Conservation (phyloP, 2,113 vertebrate species). For the Anoplopoma fimbria region DNA sequence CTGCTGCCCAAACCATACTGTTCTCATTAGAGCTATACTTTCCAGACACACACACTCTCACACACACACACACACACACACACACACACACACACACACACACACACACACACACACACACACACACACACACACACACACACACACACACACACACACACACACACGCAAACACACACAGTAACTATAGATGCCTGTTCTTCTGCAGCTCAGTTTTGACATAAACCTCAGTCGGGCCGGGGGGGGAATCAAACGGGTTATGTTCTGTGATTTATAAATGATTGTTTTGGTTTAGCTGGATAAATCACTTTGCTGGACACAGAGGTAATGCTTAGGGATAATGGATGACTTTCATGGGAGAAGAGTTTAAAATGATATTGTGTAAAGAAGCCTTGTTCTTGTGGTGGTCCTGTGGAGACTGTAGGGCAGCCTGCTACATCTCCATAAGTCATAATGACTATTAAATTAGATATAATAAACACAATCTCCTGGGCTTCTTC, state of each 20-base stretch:
- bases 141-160: not conserved
- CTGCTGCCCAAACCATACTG: slow-evolving; percentile 58
- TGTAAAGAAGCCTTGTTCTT: slow-evolving; percentile 31
- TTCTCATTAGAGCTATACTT: slow-evolving; percentile 66
- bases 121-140: not conserved
- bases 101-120: not conserved
- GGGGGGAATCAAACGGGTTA: not conserved
- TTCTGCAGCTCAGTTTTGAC: slow-evolving; percentile 21
- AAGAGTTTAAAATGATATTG: slow-evolving; percentile 27
- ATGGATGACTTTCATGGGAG: slow-evolving; percentile 22
- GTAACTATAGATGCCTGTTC: slow-evolving; percentile 50
- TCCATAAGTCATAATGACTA: slow-evolving; percentile 51
- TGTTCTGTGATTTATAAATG: slow-evolving; percentile 34
- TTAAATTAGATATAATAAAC: slow-evolving; percentile 53
- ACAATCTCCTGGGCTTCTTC: slow-evolving; percentile 36
- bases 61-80: not conserved
- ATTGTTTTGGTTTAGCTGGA: slow-evolving; percentile 19
- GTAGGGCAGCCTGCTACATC: not conserved
- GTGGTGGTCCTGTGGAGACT: slow-evolving; percentile 40
- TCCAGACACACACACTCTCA: slow-evolving; percentile 1
- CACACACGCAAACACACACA: not conserved
- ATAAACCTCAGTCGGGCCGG: not conserved
- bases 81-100: not conserved
- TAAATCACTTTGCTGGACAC: slow-evolving; percentile 26
- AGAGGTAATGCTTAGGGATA: slow-evolving; percentile 5